These are phyloP conservation scores for Apocrypta bakeri DNA, from an alignment of 1,140 invertebrate genomes.

Conservation along the genomic window DNA sequence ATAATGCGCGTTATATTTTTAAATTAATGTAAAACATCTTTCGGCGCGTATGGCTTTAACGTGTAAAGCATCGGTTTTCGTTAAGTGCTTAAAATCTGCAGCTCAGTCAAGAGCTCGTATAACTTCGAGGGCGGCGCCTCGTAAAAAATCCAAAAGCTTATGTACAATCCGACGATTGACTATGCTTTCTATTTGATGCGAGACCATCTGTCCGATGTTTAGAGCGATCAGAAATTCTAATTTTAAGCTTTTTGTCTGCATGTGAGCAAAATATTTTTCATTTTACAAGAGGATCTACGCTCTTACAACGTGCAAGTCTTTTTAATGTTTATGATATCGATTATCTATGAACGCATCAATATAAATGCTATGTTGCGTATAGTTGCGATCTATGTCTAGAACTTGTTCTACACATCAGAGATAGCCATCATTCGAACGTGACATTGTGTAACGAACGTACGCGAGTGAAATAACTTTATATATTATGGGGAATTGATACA, in stretches of 20 bases:
- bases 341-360: too few species aligned
- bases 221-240: not conserved
- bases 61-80: not conserved
- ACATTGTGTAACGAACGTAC: too few species aligned
- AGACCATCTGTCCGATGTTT: too few species aligned
- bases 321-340: too few species aligned
- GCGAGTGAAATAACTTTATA: too few species aligned
- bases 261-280: not conserved
- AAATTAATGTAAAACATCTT: not conserved
- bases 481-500: too few species aligned
- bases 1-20: not conserved
- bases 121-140: slow-evolving; percentile 20
- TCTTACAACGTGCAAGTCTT: too few species aligned
- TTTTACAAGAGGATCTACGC: too few species aligned
- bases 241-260: not conserved
- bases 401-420: too few species aligned
- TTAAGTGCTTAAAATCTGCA: not conserved
- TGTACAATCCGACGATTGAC: not conserved
- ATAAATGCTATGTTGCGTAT: too few species aligned
- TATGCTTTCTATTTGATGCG: slow-evolving; percentile 18
- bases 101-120: not conserved
- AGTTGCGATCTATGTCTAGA: too few species aligned
- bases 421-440: too few species aligned
- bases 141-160: slow-evolving; percentile 30
- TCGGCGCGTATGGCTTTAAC: not conserved